phyloP scores from a whole-genome alignment of 2,113 vertebrate species.

The Chascanopsetta lugubris region DNA sequence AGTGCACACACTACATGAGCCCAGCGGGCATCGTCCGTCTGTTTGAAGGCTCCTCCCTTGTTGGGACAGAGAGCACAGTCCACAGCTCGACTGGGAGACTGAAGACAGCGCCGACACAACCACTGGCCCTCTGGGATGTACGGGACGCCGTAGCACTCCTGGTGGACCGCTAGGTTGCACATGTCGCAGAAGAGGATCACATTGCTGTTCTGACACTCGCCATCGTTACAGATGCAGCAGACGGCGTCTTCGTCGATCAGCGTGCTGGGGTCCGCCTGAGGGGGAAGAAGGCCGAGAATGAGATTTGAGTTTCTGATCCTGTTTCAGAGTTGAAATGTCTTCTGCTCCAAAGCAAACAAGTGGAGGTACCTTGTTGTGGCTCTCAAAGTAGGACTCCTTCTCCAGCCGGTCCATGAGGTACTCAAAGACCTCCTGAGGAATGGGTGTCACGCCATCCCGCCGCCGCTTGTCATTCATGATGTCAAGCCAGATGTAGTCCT shows the following conservation, averaged over 20 bases:
- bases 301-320: not conserved
- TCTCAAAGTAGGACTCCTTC: conserved; percentile 99
- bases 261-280: conserved; percentile 90
- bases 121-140: conserved; percentile 99
- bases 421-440: conserved; percentile 97
- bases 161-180: conserved; percentile 98
- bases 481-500: conserved; percentile 99
- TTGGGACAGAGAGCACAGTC: conserved; percentile 98
- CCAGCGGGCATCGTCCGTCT: conserved; percentile 98
- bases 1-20: conserved; percentile 97
- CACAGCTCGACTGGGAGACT: conserved; percentile 95
- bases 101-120: conserved; percentile 97
- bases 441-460: conserved; percentile 90
- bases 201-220: conserved; percentile 99
- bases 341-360: not conserved
- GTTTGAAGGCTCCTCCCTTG: conserved; percentile 98
- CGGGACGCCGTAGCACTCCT: conserved; percentile 98
- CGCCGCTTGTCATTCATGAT: conserved; percentile 98
- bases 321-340: not conserved
- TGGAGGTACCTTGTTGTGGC: conserved; percentile 91
- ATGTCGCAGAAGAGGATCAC: conserved; percentile 99
- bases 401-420: conserved; percentile 98
- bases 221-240: conserved; percentile 98
- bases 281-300: not conserved
- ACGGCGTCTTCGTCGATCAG: conserved; percentile 96